These are phyloP conservation scores for Agrotis puta DNA, from an alignment of 2,888 invertebrate genomes.

Conservation along the genomic window DNA sequence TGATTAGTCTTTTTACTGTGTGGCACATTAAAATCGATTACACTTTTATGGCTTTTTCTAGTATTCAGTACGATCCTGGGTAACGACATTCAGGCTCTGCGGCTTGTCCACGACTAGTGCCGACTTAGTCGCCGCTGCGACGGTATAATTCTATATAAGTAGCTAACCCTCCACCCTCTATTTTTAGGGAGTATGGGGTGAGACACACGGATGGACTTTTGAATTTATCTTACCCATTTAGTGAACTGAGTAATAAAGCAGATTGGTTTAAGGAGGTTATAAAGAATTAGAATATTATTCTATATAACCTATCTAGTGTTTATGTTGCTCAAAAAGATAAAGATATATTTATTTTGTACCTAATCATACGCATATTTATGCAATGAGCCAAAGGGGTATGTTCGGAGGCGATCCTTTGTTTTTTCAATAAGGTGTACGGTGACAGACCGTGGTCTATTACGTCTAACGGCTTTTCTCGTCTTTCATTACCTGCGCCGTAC, in stretches of 20 bases:
- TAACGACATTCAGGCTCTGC: constrained; percentile 86
- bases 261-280: background rate
- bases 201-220: constrained; percentile 72
- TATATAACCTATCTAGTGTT: background rate
- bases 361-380: too few species aligned
- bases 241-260: background rate
- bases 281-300: too few species aligned
- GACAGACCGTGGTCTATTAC: too few species aligned
- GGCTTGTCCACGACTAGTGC: constrained; percentile 77
- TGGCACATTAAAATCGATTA: constrained; percentile 75
- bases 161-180: constrained; percentile 71
- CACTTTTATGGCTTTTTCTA: constrained; percentile 71
- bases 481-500: too few species aligned
- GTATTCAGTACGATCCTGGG: constrained; percentile 68
- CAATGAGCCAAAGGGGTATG: too few species aligned
- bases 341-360: too few species aligned
- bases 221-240: constrained; percentile 22
- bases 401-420: too few species aligned
- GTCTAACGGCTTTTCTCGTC: too few species aligned
- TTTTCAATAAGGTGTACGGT: too few species aligned
- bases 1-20: constrained; percentile 78
- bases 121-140: constrained; percentile 73
- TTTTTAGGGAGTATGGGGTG: constrained; percentile 70
- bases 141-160: constrained; percentile 69
- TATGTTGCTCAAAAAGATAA: too few species aligned